Evolutionary conservation across 2,888 invertebrate species (phyloP), one percentile per base, ranked within the genome.

Genomic region (Megaustenia siamemsis): DNA sequence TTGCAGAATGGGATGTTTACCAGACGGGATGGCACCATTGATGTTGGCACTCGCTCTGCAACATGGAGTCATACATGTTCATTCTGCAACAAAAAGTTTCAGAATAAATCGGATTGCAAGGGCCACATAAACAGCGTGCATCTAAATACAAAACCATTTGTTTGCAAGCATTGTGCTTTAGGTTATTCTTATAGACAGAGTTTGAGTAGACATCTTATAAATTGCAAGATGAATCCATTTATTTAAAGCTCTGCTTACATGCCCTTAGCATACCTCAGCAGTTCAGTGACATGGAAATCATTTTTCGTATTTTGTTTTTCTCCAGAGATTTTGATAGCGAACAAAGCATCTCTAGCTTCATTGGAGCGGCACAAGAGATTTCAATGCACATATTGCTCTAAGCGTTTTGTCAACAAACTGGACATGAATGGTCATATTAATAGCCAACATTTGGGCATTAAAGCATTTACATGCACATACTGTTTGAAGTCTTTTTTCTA

Each of bases 51-150:
- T 35, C 69, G 45, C 32, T 53, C 68, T 49, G 49, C 73, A 49
- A 49, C 45, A 24, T 32, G 49, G 69, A 53, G 45, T 10, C 45
- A 80, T 69, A 21, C 81, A 38, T 86, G 86, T 60, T 63, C 63
- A 18, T 83, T 81, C 69, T 86, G 86, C 81, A 78, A 71, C 35
- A 86, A 83, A 82, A 78, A 68, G 35, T 86, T 86, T 73, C 81
- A 79, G 78, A 86, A 86, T 71, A 86, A 81, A 78, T 83, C 86
- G 66, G 86, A 86, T 81, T 86, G 86, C 49, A 32, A 76, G 38
- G 86, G 86, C 18, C 86, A 86, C 38, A 82, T 85, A 35, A 86
- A 86, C 73, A 86, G 85, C 32, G 79, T 80, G 53, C 86, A 86
- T 76, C 78, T 86, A 38, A 85, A 86, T n/a, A 76, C 78, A 28